Base-by-base conservation (phyloP, 2,797 vertebrate genomes). In the Pampus argenteus region DNA sequence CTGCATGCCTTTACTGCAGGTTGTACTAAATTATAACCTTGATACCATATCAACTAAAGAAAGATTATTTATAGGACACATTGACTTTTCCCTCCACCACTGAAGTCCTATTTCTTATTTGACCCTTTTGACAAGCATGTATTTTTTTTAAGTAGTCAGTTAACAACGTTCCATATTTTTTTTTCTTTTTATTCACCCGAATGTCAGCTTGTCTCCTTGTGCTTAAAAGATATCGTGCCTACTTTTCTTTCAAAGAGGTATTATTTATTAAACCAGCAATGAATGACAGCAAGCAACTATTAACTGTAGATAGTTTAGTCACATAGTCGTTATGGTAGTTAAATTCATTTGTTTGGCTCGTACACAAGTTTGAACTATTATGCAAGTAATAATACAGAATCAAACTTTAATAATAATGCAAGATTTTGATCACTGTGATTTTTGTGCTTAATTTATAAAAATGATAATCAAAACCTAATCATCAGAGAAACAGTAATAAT, bases 321-420 rank as follows among this genome's bases (percentile, higher is more conserved):
- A 2, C 31, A 57, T 7, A 20, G 40, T 15, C 60, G 29, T 20
- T 45, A 14, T 10, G 29, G 47, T 6, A 11, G 17, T 22, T 22
- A 40, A 31, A 15, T 26, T 38, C 6, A n/a, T 54, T 26, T 52
- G 3, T 56, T 45, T 79, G 34, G 58, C 55, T 57, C 51, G 57
- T 79, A 61, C 66, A 81, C 65, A 80, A 51, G 28, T 51, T 40
- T 26, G 11, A 71, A 74, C 80, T 82, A 75, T 83, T 81, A 87
- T 80, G 79, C 72, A 86, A 85, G 54, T 23, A 61, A 73, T 45
- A 36, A 13, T 23, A 23, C 42, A 23, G 14, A 71, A 70, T 78
- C 58, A 70, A 47, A 49, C 31, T 70, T 17, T 56, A 66, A 10
- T 15, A 44, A 72, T 71, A 52, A 65, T 61, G 25, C 14, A 42